Evolutionary conservation across 1,140 invertebrate genomes (phyloP).

Genomic region (Conus ventricosus): DNA sequence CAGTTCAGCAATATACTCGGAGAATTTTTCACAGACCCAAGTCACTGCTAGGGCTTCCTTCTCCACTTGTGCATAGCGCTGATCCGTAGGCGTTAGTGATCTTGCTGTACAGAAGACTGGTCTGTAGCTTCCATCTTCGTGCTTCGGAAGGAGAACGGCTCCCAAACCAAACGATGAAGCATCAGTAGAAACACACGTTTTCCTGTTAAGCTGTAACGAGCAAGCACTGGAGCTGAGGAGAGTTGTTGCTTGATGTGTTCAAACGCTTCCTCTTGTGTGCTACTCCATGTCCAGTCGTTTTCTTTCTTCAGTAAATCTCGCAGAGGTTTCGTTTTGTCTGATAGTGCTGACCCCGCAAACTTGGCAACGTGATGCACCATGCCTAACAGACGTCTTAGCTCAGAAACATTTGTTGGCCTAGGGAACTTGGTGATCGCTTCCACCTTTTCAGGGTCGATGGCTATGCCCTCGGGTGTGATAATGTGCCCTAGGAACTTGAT

Average conservation of each 20-base stretch:
- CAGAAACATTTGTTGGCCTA: neutral
- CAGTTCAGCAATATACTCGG: neutral
- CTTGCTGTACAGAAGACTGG: neutral
- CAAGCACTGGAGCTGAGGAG: neutral
- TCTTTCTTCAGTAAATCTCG: neutral
- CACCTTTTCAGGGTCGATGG: too few species aligned
- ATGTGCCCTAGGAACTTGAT: too few species aligned
- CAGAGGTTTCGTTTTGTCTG: neutral
- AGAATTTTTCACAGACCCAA: neutral
- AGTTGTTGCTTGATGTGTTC: neutral
- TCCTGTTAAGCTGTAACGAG: neutral
- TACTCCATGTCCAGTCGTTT: neutral
- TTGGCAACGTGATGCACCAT: neutral
- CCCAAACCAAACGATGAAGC: neutral
- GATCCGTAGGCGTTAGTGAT: neutral
- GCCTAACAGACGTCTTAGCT: neutral
- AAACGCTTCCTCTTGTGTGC: neutral
- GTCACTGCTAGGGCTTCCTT: neutral
- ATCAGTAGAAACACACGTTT: conserved; percentile 34
- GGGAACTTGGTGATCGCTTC: too few species aligned
- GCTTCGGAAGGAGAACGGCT: neutral
- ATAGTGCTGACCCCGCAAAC: neutral
- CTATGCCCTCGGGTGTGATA: too few species aligned
- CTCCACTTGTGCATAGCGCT: neutral
- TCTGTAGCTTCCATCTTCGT: neutral